A percentile compares a stretch with the other conserved stretches of the same genome.
These are phyloP conservation scores for Zingel zingel DNA, from an alignment of 2,113 vertebrate genomes.

Conservation along the genomic window DNA sequence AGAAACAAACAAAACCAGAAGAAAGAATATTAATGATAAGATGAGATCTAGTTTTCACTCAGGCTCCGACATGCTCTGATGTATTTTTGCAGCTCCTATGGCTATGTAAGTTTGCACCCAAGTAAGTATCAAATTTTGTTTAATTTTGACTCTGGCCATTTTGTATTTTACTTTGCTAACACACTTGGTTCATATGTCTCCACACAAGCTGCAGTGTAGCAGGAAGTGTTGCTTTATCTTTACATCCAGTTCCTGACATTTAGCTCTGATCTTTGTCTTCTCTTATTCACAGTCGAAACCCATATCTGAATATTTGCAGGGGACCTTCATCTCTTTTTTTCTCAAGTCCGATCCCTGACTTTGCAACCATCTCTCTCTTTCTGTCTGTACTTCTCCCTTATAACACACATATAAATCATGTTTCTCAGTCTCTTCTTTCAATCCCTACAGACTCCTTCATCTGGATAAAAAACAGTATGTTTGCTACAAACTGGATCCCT, in stretches of 20 bases:
- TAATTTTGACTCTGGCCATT: not conserved
- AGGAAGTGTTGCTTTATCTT: not conserved
- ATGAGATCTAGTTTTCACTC: not conserved
- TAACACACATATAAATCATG: conserved; percentile 30
- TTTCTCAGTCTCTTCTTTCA: conserved; percentile 21
- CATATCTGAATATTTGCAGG: conserved; percentile 18
- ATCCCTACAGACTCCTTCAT: conserved; percentile 31
- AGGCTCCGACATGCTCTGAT: not conserved
- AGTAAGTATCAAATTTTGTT: not conserved
- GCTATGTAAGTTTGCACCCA: not conserved
- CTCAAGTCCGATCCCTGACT: not conserved
- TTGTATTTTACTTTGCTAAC: not conserved
- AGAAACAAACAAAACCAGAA: not conserved
- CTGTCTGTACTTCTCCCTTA: conserved; percentile 1
- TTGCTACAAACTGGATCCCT: conserved; percentile 29
- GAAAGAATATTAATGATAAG: not conserved
- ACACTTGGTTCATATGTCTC: not conserved
- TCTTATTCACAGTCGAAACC: not conserved
- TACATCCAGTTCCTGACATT: not conserved
- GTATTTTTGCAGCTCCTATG: too few relatives aligned
- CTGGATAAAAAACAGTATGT: conserved; percentile 33
- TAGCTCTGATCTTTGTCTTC: not conserved
- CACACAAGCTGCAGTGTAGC: not conserved
- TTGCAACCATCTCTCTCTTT: conserved; percentile 16
- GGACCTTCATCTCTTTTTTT: conserved; percentile 14